Base-by-base conservation (phyloP, 2,797 vertebrate genomes). In the Botia kubotai region DNA sequence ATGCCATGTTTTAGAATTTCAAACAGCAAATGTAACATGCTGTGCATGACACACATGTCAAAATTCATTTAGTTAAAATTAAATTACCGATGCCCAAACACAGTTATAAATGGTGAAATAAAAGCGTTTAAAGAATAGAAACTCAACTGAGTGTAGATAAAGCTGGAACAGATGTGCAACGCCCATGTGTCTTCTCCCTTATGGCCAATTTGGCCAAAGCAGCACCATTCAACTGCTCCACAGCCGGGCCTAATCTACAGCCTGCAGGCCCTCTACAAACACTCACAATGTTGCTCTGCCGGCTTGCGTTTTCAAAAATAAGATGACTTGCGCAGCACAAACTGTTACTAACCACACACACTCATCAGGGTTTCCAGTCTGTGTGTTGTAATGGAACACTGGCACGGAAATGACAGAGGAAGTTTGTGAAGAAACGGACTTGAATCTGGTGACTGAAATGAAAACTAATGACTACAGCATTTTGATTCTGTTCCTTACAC, bases 151-250 rank as follows among this genome's bases (percentile, higher is more conserved):
- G 81, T 62, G 21, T 33, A 72, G 73, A 70, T 58, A 89, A 92
- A 93, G 75, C 29, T 84, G 63, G 88, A 92, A 88, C 91, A 93
- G 91, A 93, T 92, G 91, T 85, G 87, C 84, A 89, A 86, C 90
- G 69, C 82, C 83, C 83, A 33, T 81, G 62, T 23, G 43, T n/a
- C 23, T 71, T 77, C 74, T 69, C 50, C 81, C 62, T 33, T 84
- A 80, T 39, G 82, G 73, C n/a, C 33, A 33, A 33, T 33, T 33
- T 33, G 33, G 4, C 33, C 14, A 14, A 72, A 23, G 23, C 81
- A 85, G 72, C 74, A 29, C 66, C 36, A 21, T 67, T 66, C 23
- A 83, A 14, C 71, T 13, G 75, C 77, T 13, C 69, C 69, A 17
- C 0, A 36, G 72, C 19, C 70, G 65, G 65, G 21, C 36, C 72